Conservation (phyloP, 1,140 invertebrate genomes). For the Conus betulinus region DNA sequence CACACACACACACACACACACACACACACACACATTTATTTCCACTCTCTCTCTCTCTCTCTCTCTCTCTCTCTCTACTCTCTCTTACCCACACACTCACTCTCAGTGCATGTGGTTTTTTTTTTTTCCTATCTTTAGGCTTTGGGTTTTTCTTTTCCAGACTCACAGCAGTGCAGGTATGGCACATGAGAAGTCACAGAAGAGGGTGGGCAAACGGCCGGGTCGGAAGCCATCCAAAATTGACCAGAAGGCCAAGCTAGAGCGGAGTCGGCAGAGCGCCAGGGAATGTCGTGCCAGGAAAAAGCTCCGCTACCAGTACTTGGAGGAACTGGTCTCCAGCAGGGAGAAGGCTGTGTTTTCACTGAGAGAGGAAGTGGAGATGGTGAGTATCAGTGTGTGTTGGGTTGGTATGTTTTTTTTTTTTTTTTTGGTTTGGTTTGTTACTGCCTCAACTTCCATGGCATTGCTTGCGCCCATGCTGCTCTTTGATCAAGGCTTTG, state of each 20-base stretch:
- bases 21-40: no score
- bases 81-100: background rate
- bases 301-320: constrained; percentile 95
- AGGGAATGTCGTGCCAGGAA: constrained; percentile 97
- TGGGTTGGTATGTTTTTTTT: background rate
- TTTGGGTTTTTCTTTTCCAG: constrained; percentile 35
- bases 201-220: constrained; percentile 79
- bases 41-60: no score
- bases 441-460: no score
- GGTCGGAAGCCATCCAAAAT: constrained; percentile 94
- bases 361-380: constrained; percentile 92
- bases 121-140: background rate
- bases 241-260: constrained; percentile 95
- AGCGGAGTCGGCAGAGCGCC: constrained; percentile 96
- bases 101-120: background rate
- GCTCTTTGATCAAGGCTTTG: no score
- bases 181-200: constrained; percentile 53
- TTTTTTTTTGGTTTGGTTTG: background rate
- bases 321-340: constrained; percentile 95
- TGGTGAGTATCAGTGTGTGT: constrained; percentile 79
- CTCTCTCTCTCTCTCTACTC: no score
- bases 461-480: no score
- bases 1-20: no score
- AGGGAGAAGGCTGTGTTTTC: constrained; percentile 95
- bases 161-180: constrained; percentile 70